Evolutionary conservation across 2,797 vertebrate species (phyloP), one percentile per base, ranked within the genome.

Genomic region (Takifugu rubripes): DNA sequence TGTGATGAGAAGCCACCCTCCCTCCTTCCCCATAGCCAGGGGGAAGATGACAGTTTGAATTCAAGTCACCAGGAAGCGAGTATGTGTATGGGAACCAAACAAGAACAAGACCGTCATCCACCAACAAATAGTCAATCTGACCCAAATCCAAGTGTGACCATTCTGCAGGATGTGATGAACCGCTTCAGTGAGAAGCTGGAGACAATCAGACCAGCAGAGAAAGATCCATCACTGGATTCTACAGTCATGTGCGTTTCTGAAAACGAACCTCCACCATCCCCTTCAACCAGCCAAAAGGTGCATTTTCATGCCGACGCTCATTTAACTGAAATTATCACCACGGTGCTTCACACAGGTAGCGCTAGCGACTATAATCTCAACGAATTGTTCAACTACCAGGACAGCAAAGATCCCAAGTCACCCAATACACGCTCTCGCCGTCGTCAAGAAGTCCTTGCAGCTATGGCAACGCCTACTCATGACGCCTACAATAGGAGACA

Each of bases 121-220:
- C 71, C 73, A 67, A 82, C 66, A 74, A 87, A 76, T 70, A 77
- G 72, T 54, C 68, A 17, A 49, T 58, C 71, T 54, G 84, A 89
- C 64, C 84, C 89, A 31, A 85, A 72, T 71, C 87, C 90, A 72
- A 90, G 83, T 82, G 84, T 90, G 66, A 74, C 87, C 58, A 89
- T 87, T 68, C 90, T 94, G 74, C 91, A 94, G 84, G 93, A 94
- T 42, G 87, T 98, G 81, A 91, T 97, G 87, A 90, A 93, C 75
- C 91, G 92, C 59, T 93, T 97, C 82, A 95, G 92, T 81, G 92
- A 97, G 73, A 96, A 94, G 78, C 84, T 97, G 69, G 94, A 96
- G 77, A 93, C 91, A 59, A 94, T 94, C 79, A 90, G 88, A 78
- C 90, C 93, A 49, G 79, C 89, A 68, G 93, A 94, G 79, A 89